phyloP scores from a whole-genome alignment of 2,113 vertebrate species.

The Mola mola region DNA sequence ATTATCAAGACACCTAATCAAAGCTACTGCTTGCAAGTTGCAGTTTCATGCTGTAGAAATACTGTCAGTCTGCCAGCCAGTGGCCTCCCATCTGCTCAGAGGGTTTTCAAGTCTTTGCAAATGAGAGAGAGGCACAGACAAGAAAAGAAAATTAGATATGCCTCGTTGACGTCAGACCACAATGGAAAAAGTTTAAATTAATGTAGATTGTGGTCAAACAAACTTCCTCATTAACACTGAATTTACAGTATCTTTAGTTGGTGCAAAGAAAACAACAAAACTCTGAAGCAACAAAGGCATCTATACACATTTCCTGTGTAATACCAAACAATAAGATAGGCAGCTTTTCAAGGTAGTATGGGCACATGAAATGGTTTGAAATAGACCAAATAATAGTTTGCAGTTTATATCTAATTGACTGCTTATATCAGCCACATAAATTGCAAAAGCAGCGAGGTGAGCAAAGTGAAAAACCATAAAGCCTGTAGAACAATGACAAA shows the following conservation, averaged over 20 bases:
- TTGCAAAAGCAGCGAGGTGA: too few species aligned
- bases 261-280: background rate
- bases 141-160: constrained; percentile 23
- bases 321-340: too few species aligned
- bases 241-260: background rate
- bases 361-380: too few species aligned
- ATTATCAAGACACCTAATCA: constrained; percentile 5
- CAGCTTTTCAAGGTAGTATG: too few species aligned
- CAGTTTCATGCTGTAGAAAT: background rate
- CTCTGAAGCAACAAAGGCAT: background rate
- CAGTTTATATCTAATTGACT: too few species aligned
- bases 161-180: constrained; percentile 15
- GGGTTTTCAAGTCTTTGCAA: constrained; percentile 13
- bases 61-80: background rate
- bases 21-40: background rate
- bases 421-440: too few species aligned
- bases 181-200: constrained; percentile 35
- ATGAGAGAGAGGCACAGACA: constrained; percentile 8
- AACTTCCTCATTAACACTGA: constrained; percentile 6
- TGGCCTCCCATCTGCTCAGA: constrained; percentile 4
- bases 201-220: constrained; percentile 15
- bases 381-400: too few species aligned
- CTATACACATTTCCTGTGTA: too few species aligned
- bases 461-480: too few species aligned
- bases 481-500: too few species aligned